Conservation (phyloP, 2,888 invertebrate genomes). For the Malacosoma neustria region DNA sequence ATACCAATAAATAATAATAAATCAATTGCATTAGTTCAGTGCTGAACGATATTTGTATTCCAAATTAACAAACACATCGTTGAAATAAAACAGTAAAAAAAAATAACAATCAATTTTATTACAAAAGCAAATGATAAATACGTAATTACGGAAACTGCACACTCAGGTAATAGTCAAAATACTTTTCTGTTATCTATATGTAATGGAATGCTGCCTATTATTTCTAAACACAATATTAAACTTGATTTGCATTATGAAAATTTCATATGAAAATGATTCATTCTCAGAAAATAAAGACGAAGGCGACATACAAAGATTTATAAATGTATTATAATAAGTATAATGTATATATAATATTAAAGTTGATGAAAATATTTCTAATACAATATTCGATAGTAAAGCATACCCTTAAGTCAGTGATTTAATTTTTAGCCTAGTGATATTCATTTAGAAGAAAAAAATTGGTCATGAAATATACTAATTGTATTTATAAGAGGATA, state of each 20-base stretch:
- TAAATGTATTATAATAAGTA: not conserved
- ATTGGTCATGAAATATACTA: constrained; percentile 57
- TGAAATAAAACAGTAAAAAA: too few species aligned
- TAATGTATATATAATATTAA: too few species aligned
- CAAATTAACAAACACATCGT: too few species aligned
- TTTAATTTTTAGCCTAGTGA: constrained; percentile 43
- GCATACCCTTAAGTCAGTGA: constrained; percentile 29
- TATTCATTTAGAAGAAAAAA: constrained; percentile 45
- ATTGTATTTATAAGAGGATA: constrained; percentile 17
- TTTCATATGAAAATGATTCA: not conserved
- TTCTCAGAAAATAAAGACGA: too few species aligned
- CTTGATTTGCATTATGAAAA: not conserved
- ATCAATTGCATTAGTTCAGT: too few species aligned
- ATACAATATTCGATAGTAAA: constrained; percentile 11
- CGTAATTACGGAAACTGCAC: too few species aligned
- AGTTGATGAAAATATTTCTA: too few species aligned
- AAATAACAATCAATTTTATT: too few species aligned
- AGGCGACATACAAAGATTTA: not conserved
- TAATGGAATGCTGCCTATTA: not conserved
- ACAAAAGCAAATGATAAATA: too few species aligned
- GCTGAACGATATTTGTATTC: too few species aligned
- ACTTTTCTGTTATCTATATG: not conserved
- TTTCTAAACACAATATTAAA: not conserved
- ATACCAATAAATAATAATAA: too few species aligned
- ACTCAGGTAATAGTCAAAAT: too few species aligned